Evolutionary conservation across 53 echinoderm and acorn worm genomes (phyloP).

Genomic region (Mesocentrotus franciscanus): DNA sequence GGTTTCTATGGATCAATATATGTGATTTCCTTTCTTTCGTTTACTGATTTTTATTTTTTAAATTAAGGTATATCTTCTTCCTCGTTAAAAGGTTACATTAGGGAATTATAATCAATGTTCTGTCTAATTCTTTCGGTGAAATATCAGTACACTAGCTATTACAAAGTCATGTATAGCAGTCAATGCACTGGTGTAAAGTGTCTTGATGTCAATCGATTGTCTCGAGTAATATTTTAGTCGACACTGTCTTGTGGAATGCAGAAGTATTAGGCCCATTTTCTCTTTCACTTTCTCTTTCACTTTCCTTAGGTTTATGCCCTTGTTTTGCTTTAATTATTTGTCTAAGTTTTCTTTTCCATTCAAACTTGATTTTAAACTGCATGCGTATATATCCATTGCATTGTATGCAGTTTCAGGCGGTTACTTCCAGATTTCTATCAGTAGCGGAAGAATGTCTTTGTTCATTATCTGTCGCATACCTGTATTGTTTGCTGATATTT

Average conservation of each 20-base stretch:
- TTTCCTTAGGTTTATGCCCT: neutral
- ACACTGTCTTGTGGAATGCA: neutral
- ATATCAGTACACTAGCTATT: too few species aligned
- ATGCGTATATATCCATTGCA: neutral
- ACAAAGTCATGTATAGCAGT: too few species aligned
- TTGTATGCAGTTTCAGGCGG: neutral
- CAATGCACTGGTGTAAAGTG: too few species aligned
- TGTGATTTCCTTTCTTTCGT: neutral
- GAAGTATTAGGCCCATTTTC: neutral
- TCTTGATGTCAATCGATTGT: too few species aligned
- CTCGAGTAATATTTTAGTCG: too few species aligned
- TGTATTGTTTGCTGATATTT: constrained; percentile 32
- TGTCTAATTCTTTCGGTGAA: too few species aligned
- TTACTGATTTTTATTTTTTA: too few species aligned
- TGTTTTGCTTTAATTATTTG: too few species aligned
- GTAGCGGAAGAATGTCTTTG: constrained; percentile 44
- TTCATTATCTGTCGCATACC: constrained; percentile 32
- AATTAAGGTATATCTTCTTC: too few species aligned
- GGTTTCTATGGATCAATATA: neutral
- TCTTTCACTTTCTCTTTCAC: neutral
- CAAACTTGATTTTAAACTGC: neutral
- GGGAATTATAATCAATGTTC: too few species aligned
- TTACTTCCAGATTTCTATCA: neutral
- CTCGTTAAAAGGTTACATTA: too few species aligned
- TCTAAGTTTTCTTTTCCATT: neutral